A percentile compares a stretch with the other conserved stretches of the same genome.
phyloP scores from a whole-genome alignment of 2,113 vertebrate genomes.

The Condylura cristata region DNA sequence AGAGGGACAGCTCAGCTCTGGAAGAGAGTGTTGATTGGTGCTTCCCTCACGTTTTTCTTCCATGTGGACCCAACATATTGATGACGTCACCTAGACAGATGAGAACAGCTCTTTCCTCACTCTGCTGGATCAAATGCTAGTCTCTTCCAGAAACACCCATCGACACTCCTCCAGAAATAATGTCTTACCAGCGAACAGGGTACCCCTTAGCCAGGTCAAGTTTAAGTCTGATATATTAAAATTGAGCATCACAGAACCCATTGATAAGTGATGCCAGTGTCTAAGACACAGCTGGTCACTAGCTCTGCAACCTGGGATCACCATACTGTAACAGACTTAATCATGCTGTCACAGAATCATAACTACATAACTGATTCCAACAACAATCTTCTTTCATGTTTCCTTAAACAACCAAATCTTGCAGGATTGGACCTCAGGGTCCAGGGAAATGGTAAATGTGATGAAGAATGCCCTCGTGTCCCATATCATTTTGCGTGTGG shows the following conservation, averaged over 20 bases:
- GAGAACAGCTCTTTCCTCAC: neutral
- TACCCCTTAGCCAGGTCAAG: neutral
- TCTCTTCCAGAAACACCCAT: neutral
- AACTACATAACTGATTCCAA: neutral
- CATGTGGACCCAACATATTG: neutral
- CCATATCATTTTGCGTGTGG: neutral
- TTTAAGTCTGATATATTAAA: neutral
- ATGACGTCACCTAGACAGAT: rapidly evolving
- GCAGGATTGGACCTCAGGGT: neutral
- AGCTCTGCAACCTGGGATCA: too few species aligned
- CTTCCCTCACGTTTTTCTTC: neutral
- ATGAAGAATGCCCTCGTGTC: neutral
- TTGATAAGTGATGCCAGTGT: neutral
- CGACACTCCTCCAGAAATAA: neutral
- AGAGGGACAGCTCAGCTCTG: neutral
- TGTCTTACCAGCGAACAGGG: neutral
- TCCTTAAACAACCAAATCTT: neutral
- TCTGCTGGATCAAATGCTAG: neutral
- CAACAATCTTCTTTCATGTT: neutral
- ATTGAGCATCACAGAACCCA: neutral
- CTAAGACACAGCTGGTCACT: neutral
- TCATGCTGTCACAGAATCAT: rapidly evolving
- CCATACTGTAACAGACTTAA: neutral
- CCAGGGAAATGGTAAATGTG: neutral
- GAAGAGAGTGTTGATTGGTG: too few species aligned